Conservation (phyloP, 2,888 invertebrate species). For the Subacronicta megacephala region DNA sequence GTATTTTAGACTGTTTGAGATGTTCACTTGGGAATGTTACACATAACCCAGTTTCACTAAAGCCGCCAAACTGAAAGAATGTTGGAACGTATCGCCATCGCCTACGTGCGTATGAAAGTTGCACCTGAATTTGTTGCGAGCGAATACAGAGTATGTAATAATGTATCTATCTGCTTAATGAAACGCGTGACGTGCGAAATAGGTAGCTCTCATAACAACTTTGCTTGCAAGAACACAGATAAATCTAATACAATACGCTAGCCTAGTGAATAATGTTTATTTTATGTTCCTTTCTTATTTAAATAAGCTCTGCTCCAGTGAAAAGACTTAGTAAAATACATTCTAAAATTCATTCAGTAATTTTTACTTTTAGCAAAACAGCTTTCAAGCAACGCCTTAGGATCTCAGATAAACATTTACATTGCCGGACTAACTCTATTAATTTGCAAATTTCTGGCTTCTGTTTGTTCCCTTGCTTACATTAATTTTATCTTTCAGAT, state of each 20-base stretch:
- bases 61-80: constrained; percentile 21
- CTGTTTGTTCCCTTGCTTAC: too few species aligned
- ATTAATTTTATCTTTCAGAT: too few species aligned
- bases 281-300: constrained; percentile 29
- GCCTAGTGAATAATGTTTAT: constrained; percentile 23
- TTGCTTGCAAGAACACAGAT: constrained; percentile 15
- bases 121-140: constrained; percentile 28
- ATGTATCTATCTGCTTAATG: constrained; percentile 34
- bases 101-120: constrained; percentile 16
- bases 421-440: background rate
- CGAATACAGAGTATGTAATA: too few species aligned
- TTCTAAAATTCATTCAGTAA: constrained; percentile 24
- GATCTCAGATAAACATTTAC: constrained; percentile 11
- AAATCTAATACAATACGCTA: constrained; percentile 25
- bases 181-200: constrained; percentile 25
- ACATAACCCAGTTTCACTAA: constrained; percentile 24
- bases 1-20: constrained; percentile 32
- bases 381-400: constrained; percentile 8
- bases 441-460: constrained; percentile 7
- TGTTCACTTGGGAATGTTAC: constrained; percentile 26
- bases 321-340: constrained; percentile 9
- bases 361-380: constrained; percentile 3
- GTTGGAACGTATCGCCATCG: constrained; percentile 17
- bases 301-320: constrained; percentile 30
- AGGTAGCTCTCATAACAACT: constrained; percentile 11